Conservation (phyloP, 2,113 vertebrate genomes). For the Siphamia tubifer region DNA sequence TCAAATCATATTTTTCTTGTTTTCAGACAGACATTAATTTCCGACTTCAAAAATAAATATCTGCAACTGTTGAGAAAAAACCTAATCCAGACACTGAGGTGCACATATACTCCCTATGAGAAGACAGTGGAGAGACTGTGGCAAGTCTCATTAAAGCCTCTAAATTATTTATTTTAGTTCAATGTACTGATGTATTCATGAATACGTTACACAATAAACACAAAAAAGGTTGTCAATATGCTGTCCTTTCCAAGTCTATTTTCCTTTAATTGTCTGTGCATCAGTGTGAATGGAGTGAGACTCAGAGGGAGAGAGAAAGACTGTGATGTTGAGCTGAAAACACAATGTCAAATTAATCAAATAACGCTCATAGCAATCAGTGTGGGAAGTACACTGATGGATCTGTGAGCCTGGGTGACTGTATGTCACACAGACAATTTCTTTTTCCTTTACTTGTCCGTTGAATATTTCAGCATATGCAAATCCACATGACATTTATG, state of each 20-base stretch:
- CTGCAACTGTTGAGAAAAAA: slow-evolving; percentile 9
- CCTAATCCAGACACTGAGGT: background rate
- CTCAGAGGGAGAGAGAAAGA: background rate
- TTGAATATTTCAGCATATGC: background rate
- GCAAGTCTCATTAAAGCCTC: slow-evolving; percentile 47
- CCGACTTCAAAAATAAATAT: slow-evolving; percentile 16
- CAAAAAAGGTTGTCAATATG: slow-evolving; percentile 30
- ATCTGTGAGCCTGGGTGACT: background rate
- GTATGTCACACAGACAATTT: background rate
- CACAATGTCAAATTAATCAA: slow-evolving; percentile 39
- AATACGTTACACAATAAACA: slow-evolving; percentile 12
- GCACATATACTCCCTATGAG: background rate
- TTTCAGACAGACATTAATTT: background rate
- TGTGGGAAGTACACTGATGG: background rate
- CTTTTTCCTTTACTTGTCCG: background rate
- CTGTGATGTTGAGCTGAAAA: background rate
- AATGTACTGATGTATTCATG: slow-evolving; percentile 44
- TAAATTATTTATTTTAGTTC: slow-evolving; percentile 62
- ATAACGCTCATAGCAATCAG: slow-evolving; percentile 12
- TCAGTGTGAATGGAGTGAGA: background rate
- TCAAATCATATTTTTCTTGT: slow-evolving; percentile 3
- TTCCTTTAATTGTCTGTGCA: slow-evolving; percentile 18
- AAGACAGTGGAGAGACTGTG: background rate
- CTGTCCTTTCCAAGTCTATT: slow-evolving; percentile 10
- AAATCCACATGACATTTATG: background rate